phyloP scores from a whole-genome alignment of 2,888 invertebrate genomes.

The Muschampia plurimacula region DNA sequence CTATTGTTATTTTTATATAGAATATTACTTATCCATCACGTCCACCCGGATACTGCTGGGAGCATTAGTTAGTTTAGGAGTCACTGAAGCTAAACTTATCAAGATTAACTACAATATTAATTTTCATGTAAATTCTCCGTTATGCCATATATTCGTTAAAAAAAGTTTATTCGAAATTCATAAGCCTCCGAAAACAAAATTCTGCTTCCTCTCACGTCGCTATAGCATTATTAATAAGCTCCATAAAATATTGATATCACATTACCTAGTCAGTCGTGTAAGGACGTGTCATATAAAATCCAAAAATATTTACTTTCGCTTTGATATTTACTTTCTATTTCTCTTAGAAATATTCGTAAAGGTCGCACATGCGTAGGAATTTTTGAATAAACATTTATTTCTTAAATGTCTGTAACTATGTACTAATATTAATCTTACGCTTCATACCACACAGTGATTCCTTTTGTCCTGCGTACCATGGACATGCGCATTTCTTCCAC shows the following conservation, averaged over 20 bases:
- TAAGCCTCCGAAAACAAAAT: conserved; percentile 17
- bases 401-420: no score
- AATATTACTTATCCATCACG: no score
- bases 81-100: no score
- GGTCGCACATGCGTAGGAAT: background rate
- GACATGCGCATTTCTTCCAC: no score
- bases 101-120: no score
- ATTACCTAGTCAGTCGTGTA: conserved; percentile 8
- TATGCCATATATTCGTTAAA: background rate
- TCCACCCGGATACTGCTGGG: no score
- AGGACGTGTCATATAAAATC: background rate
- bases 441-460: no score
- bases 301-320: background rate
- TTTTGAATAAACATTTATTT: no score
- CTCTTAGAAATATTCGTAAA: background rate
- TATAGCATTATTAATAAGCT: conserved; percentile 7
- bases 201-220: background rate
- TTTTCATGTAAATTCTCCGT: background rate
- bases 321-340: background rate
- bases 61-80: no score
- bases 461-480: no score
- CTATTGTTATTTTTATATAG: no score
- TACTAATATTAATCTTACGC: no score
- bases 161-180: background rate
- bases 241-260: conserved; percentile 19